Conservation (phyloP, 2,113 vertebrate species). For the Recurvirostra avosetta region DNA sequence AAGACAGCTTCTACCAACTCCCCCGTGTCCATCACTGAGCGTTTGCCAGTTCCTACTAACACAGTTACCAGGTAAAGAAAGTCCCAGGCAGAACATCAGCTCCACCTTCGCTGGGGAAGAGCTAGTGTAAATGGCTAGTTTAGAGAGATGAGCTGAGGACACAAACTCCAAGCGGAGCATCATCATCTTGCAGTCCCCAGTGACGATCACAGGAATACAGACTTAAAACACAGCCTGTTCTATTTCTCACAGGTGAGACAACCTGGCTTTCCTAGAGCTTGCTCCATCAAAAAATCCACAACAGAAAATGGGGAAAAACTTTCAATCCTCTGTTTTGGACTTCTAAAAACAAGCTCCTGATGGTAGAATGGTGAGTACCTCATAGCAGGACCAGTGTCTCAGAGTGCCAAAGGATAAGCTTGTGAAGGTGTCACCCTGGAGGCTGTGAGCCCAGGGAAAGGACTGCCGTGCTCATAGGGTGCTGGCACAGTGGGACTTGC, state of each 20-base stretch:
- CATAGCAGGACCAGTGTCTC: not conserved
- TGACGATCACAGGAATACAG: not conserved
- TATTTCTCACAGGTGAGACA: not conserved
- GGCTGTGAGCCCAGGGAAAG: not conserved
- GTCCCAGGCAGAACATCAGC: not conserved
- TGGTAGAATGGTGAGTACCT: not conserved
- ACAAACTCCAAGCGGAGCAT: not conserved
- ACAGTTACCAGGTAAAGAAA: not conserved
- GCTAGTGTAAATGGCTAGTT: not conserved
- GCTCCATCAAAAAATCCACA: not conserved
- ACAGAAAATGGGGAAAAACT: not conserved
- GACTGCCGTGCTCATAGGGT: not conserved
- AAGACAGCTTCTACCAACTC: not conserved
- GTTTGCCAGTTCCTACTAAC: not conserved
- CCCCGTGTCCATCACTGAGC: not conserved
- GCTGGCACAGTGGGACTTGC: not conserved
- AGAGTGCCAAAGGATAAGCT: not conserved
- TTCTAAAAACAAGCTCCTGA: not conserved
- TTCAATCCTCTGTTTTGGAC: not conserved
- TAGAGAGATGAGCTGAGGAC: not conserved
- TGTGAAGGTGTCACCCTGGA: not conserved
- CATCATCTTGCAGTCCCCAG: not conserved
- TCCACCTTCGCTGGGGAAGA: not conserved
- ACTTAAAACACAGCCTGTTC: not conserved
- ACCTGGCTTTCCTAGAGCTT: not conserved